Evolutionary conservation across 2,113 vertebrate species (phyloP), one percentile per base, ranked within the genome.

Genomic region (Trinectes maculatus): DNA sequence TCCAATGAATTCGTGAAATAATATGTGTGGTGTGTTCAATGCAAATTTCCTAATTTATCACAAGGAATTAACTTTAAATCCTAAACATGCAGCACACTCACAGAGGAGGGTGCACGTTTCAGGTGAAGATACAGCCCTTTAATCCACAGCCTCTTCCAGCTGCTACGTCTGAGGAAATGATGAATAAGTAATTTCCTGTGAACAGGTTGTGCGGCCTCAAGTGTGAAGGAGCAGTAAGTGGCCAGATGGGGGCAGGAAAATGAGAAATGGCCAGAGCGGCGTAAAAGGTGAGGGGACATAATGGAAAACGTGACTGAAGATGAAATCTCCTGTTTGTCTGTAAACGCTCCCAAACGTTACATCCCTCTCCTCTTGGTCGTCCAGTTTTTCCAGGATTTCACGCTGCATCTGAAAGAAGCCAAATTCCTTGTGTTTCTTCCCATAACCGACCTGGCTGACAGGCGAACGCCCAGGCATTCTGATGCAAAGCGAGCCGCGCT

Each of bases 401-500:
- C 1, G 24, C 33, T 9, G 16, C 29, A 26, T 69, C 53, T 16
- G 59, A 64, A 73, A 55, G 24, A 11, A 49, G 40, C 2, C 19
- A 16, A 53, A 81, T 72, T 70, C 77, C 70, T 62, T 51, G 8
- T 1, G 37, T 62, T 73, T 52, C 71, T 68, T 74, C 72, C 77
- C 82, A 79, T 33, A 81, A 77, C 56, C 65, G 47, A 83, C 71
- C 71, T 43, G 81, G 51, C 0, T 70, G 82, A 86, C 77, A 56
- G 46, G 68, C 68, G 8, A 40, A 44, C 34, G 33, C 56, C 34
- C 21, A 0, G 21, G 71, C 21, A 74, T 89, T 87, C 75, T 82
- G 66, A 87, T 87, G 85, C 84, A 86, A 86, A 88, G 74, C 9
- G 37, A 43, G 63, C 60, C 1, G 48, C 10, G 46, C 65, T 72